Conservation (phyloP, 2,797 vertebrate species). For the Distichodus sexfasciatus region DNA sequence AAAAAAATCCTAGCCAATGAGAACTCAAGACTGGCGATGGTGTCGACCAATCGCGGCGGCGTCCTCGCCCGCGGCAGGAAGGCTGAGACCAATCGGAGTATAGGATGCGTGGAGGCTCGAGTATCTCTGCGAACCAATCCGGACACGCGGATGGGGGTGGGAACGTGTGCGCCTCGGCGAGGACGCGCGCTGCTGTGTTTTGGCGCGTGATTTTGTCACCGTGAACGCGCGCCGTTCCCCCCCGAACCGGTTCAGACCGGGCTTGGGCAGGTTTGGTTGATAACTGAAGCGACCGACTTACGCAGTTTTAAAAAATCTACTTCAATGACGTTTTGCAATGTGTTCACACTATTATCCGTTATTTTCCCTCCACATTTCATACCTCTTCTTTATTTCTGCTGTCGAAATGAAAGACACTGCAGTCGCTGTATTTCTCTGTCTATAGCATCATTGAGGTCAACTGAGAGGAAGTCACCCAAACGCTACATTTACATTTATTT, state of each 20-base stretch:
- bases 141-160: too few species aligned
- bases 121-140: conserved; percentile 55
- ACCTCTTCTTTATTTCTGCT: too few species aligned
- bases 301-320: too few species aligned
- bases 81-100: conserved; percentile 46
- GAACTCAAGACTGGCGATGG: conserved; percentile 1
- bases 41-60: conserved; percentile 58
- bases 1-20: conserved; percentile 48
- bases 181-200: conserved; percentile 48
- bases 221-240: conserved; percentile 63
- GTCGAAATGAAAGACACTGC: too few species aligned
- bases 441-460: too few species aligned
- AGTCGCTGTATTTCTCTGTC: too few species aligned
- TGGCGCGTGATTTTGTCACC: conserved; percentile 58
- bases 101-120: conserved; percentile 57
- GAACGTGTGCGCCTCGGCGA: background rate
- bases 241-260: conserved; percentile 82
- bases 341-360: too few species aligned
- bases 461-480: too few species aligned
- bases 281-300: too few species aligned
- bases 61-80: background rate
- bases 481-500: too few species aligned
- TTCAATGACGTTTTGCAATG: too few species aligned
- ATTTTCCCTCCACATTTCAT: too few species aligned
- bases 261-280: conserved; percentile 64